These are phyloP conservation scores for Corythaixoides concolor DNA, from an alignment of 2,113 vertebrate genomes.

Conservation along the genomic window DNA sequence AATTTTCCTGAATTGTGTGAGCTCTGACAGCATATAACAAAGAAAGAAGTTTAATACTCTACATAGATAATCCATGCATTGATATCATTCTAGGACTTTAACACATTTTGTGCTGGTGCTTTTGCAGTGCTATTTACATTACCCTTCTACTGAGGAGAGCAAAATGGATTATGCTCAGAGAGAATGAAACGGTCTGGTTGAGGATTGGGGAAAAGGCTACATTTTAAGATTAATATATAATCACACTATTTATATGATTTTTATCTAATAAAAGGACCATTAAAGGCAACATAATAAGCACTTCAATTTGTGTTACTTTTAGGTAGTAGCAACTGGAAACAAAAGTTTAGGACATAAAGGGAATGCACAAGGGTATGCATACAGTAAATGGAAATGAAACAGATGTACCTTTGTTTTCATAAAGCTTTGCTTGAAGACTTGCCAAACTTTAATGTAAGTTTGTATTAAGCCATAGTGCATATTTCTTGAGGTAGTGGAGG, in stretches of 20 bases:
- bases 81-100: background rate
- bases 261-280: background rate
- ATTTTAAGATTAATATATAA: background rate
- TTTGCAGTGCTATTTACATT: background rate
- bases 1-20: background rate
- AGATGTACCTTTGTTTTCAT: conserved; percentile 11
- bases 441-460: conserved; percentile 13
- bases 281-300: background rate
- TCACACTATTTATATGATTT: background rate
- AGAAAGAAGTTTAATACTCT: background rate
- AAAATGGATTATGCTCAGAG: background rate
- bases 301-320: background rate
- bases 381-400: background rate
- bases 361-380: background rate
- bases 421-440: background rate
- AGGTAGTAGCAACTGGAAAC: background rate
- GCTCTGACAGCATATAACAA: background rate
- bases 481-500: background rate
- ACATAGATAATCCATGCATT: background rate
- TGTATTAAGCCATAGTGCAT: background rate
- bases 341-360: background rate
- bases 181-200: background rate
- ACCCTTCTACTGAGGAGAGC: background rate
- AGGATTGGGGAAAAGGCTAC: background rate
- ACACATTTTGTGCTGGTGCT: background rate